These are phyloP conservation scores for Ctenochaetus hawaiiensis DNA, from an alignment of 2,797 vertebrate species.

Conservation along the genomic window DNA sequence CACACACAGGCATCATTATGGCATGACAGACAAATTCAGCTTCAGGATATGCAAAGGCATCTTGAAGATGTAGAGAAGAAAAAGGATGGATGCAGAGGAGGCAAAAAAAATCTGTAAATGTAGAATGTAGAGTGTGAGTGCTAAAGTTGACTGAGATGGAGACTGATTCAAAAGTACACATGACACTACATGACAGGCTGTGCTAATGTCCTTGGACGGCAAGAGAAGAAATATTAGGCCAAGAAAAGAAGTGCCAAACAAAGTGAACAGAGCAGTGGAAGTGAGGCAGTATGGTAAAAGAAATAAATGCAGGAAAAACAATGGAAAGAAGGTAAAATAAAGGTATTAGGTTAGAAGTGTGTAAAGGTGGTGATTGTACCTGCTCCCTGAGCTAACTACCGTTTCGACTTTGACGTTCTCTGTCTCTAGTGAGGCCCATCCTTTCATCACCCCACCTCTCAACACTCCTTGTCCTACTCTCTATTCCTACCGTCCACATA, in stretches of 20 bases:
- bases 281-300: neutral
- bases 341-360: conserved; percentile 5
- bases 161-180: conserved; percentile 6
- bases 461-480: conserved; percentile 28
- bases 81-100: neutral
- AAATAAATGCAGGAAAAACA: neutral
- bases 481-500: conserved; percentile 15
- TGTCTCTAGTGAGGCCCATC: conserved; percentile 8
- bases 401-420: conserved; percentile 17
- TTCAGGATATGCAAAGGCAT: conserved; percentile 26
- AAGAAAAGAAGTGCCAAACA: neutral
- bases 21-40: conserved; percentile 35
- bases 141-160: conserved; percentile 6
- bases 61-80: conserved; percentile 9
- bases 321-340: conserved; percentile 1
- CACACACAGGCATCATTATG: conserved; percentile 50
- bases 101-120: neutral
- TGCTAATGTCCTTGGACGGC: neutral
- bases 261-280: neutral
- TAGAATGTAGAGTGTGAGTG: neutral
- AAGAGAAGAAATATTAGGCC: neutral
- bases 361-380: neutral
- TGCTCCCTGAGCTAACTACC: neutral
- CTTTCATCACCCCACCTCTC: conserved; percentile 33
- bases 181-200: neutral